Conservation (phyloP, 2,797 vertebrate genomes). For the Natrix natrix region DNA sequence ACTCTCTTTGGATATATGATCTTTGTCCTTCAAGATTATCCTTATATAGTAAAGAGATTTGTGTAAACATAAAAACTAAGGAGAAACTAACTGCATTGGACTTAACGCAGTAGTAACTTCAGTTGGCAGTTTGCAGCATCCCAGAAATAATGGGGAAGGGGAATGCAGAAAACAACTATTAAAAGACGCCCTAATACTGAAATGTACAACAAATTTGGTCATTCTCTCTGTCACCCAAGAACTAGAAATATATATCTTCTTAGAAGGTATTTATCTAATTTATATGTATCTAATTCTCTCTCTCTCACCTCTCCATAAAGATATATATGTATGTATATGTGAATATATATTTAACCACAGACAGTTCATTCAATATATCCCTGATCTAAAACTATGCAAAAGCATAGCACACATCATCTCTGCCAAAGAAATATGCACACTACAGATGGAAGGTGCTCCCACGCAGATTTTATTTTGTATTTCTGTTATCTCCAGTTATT, state of each 20-base stretch:
- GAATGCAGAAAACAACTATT: neutral
- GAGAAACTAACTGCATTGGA: neutral
- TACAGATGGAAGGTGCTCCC: neutral
- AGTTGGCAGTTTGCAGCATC: neutral
- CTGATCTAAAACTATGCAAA: neutral
- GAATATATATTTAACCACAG: neutral
- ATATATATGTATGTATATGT: too few relatives aligned
- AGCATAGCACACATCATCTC: neutral
- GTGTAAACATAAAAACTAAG: neutral
- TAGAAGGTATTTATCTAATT: neutral
- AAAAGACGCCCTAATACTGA: neutral
- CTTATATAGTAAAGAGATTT: neutral
- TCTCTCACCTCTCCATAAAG: too few relatives aligned
- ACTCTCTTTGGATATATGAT: neutral
- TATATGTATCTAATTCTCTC: neutral
- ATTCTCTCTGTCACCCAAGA: neutral
- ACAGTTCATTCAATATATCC: neutral
- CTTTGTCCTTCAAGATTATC: neutral
- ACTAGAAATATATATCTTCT: neutral
- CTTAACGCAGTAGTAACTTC: neutral
- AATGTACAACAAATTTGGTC: neutral
- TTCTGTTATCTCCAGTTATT: slow-evolving; percentile 9
- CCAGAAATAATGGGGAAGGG: too few relatives aligned
- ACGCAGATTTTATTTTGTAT: neutral
- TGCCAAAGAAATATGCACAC: neutral